Evolutionary conservation across 2,113 vertebrate genomes (phyloP).

Genomic region (Chaenocephalus aceratus): DNA sequence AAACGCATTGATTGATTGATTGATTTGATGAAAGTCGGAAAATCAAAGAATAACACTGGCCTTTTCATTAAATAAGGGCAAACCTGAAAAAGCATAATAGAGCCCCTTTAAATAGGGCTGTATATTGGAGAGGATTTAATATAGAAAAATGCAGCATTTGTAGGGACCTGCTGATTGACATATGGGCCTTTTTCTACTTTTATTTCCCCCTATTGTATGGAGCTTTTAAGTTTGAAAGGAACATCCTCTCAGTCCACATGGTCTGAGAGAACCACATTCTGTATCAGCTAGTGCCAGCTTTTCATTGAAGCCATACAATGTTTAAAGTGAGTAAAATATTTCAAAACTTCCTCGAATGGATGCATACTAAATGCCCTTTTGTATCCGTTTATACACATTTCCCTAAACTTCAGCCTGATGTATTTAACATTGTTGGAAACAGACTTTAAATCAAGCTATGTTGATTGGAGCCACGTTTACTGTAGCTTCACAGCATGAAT

Average conservation of each 20-base stretch:
- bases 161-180: not conserved
- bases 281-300: not conserved
- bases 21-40: no score
- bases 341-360: not conserved
- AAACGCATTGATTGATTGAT: no score
- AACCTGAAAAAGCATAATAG: no score
- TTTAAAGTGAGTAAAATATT: not conserved
- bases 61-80: no score
- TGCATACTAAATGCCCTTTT: not conserved
- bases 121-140: not conserved
- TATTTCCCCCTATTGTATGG: not conserved
- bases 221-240: not conserved
- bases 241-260: not conserved
- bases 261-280: not conserved
- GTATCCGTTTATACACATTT: constrained; percentile 18
- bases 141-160: not conserved
- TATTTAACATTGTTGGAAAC: constrained; percentile 9
- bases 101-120: no score
- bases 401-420: not conserved
- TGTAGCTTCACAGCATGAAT: constrained; percentile 9
- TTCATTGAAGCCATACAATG: not conserved
- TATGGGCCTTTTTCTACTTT: not conserved
- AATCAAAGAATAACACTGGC: no score
- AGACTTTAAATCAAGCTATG: constrained; percentile 20
- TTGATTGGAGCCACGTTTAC: constrained; percentile 30